phyloP scores from a whole-genome alignment of 2,113 vertebrate species.

The Rutilus rutilus region DNA sequence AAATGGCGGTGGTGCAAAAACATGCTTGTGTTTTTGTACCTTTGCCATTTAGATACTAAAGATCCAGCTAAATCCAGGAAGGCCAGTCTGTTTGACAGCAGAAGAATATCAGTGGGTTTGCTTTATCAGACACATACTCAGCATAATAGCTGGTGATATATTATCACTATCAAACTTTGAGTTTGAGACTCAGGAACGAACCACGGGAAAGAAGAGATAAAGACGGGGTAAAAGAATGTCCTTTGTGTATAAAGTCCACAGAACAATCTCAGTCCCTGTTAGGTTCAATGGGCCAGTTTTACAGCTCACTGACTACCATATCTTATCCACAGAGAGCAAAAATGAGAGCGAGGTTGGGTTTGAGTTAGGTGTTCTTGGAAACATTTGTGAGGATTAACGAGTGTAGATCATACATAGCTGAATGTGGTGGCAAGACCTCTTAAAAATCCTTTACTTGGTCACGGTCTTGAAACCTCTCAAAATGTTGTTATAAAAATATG shows the following conservation, averaged over 20 bases:
- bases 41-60: background rate
- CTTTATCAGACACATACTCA: constrained; percentile 36
- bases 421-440: constrained; percentile 4
- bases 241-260: constrained; percentile 51
- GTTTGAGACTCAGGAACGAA: background rate
- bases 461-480: background rate
- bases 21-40: background rate
- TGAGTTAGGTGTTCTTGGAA: constrained; percentile 19
- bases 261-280: constrained; percentile 28
- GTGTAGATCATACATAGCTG: background rate
- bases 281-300: constrained; percentile 56
- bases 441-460: background rate
- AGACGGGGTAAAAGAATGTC: background rate
- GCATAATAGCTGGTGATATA: constrained; percentile 42
- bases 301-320: constrained; percentile 54
- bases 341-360: background rate
- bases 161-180: constrained; percentile 33
- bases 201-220: constrained; percentile 16
- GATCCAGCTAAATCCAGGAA: constrained; percentile 12
- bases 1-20: constrained; percentile 15
- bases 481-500: background rate
- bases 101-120: constrained; percentile 8
- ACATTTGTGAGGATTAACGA: constrained; percentile 19
- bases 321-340: constrained; percentile 35
- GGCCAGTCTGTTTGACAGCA: background rate